phyloP scores from a whole-genome alignment of 2,113 vertebrate species.

The Hydrolagus affinis region DNA sequence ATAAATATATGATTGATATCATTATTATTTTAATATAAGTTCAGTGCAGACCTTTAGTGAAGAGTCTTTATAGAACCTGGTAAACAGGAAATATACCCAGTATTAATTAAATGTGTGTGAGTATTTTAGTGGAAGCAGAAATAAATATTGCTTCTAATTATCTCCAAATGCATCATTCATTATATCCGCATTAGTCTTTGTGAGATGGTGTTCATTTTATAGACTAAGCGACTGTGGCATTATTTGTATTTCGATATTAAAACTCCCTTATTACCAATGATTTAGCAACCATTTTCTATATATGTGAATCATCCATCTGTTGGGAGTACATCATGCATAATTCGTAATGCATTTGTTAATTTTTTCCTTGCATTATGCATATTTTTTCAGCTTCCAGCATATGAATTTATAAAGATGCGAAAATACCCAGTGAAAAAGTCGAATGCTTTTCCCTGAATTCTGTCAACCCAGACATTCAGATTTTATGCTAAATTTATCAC shows the following conservation, averaged over 20 bases:
- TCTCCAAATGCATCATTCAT: background rate
- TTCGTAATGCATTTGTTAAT: background rate
- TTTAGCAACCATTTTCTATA: too few species aligned
- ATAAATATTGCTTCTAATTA: background rate
- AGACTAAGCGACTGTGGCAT: background rate
- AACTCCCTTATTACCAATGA: too few species aligned
- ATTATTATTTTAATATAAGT: background rate
- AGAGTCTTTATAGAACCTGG: background rate
- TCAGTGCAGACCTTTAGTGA: background rate
- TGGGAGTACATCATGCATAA: background rate
- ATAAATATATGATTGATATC: background rate
- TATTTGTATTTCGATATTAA: too few species aligned
- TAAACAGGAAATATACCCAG: background rate
- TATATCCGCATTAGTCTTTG: background rate
- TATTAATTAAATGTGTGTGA: too few species aligned
- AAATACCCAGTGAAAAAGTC: background rate
- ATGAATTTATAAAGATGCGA: background rate
- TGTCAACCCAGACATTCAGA: background rate
- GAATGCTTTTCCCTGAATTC: background rate
- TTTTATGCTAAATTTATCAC: background rate
- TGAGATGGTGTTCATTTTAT: background rate
- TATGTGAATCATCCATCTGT: background rate
- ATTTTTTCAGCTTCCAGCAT: background rate
- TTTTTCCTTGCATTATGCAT: background rate
- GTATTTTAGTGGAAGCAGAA: background rate